Evolutionary conservation across 1,140 invertebrate species (phyloP), one percentile per base, ranked within the genome.

Genomic region (Hyles euphorbiae): DNA sequence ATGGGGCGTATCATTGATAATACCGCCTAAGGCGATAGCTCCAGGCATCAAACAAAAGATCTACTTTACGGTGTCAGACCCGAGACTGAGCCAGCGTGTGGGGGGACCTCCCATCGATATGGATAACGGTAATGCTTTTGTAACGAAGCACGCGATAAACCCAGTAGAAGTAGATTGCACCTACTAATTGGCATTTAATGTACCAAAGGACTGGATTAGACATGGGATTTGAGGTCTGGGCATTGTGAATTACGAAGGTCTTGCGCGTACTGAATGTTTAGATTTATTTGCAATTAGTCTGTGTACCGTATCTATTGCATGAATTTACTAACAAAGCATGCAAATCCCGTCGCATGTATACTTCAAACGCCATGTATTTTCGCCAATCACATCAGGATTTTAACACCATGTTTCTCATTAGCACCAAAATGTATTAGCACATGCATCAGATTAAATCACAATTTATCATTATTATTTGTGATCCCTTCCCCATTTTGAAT

Each of bases 11-110:
- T 95, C 94, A 54, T 89, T 98, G 58, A 92, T 95, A 69, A 96
- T 98, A 75, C 97, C 97, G 46, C 92, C 94, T 57, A 95, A 95
- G 60, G 97, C 97, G 36, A 93, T 98, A 65, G 92, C 94, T 51
- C 90, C 92, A 12, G 95, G 95, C 47, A 92, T 93, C 65, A 92
- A 93, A 67, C 96, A 98, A 90, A 96, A 98, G 89, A 95, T 98
- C 76, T 98, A 98, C 92, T 98, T 98, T 91, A 97, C 97, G 81
- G 96, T 98, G 63, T 93, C 93, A 66, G 93, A 94, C 78, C 92
- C 94, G 58, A 90, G 93, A 72, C 86, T 92, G 85, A 92, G 93
- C 77, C 91, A 93, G 74, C 90, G 91, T 64, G 90, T 93, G 79
- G 93, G 93, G 72, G 91, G 94, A 67, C 95, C 95, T 56, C 95